A percentile compares a stretch with the other conserved stretches of the same genome.
Evolutionary conservation across 2,888 invertebrate genomes (phyloP).

Genomic region (Plebejus argus): DNA sequence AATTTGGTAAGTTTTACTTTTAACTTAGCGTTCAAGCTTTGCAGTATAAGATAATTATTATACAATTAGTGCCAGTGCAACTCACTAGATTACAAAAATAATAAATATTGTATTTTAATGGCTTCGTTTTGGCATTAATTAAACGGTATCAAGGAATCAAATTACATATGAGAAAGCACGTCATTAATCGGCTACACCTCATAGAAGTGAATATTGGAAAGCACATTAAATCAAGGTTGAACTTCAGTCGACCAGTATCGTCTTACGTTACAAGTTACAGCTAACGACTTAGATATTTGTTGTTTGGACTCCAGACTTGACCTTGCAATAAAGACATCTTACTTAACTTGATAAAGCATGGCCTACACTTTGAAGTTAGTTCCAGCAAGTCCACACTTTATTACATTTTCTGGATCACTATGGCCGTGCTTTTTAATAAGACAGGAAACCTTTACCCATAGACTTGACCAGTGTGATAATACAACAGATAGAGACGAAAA

Average conservation of each 20-base stretch:
- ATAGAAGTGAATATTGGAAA: not conserved
- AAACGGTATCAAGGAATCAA: not conserved
- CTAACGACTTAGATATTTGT: not conserved
- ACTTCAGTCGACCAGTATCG: conserved; percentile 6
- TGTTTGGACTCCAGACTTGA: not conserved
- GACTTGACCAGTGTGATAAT: not conserved
- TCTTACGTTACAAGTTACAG: conserved; percentile 3
- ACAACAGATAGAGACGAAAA: not conserved
- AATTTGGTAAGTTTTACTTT: conserved; percentile 18
- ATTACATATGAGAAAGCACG: not conserved
- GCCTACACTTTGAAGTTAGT: not conserved
- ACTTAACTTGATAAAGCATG: not conserved
- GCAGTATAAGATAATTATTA: not conserved
- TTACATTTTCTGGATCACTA: not conserved
- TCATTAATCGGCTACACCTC: not conserved
- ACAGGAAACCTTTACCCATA: not conserved
- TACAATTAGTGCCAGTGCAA: not conserved
- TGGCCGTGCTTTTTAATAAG: not conserved
- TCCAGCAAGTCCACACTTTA: not conserved
- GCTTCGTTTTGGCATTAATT: not conserved
- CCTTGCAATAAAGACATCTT: conserved; percentile 11
- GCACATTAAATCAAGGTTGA: not conserved
- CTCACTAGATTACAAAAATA: not conserved
- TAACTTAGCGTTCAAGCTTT: not conserved
- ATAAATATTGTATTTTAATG: not conserved